A percentile compares a stretch with the other conserved stretches of the same genome.
phyloP scores from a whole-genome alignment of 2,888 invertebrate species.

The Hecatera dysodea region DNA sequence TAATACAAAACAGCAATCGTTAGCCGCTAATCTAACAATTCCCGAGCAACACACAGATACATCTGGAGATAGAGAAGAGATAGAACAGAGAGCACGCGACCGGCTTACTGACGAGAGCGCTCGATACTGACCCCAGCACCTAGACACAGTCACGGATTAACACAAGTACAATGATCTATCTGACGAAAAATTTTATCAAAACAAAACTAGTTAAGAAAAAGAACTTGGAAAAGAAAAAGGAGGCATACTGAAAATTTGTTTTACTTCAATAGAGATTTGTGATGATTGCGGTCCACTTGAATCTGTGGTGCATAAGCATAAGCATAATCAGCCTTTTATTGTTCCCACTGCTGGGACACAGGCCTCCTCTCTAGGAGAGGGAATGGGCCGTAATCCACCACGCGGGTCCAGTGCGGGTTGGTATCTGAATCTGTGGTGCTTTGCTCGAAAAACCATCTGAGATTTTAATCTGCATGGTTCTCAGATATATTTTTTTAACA shows the following conservation, averaged over 20 bases:
- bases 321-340: too few species aligned
- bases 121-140: conserved; percentile 69
- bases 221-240: background rate
- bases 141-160: conserved; percentile 61
- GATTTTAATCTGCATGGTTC: too few species aligned
- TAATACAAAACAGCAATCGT: conserved; percentile 6
- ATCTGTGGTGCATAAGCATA: too few species aligned
- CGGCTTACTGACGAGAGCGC: conserved; percentile 52
- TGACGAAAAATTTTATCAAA: conserved; percentile 3
- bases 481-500: too few species aligned
- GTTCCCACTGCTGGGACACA: too few species aligned
- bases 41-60: conserved; percentile 69
- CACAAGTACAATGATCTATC: conserved; percentile 15
- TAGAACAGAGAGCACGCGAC: conserved; percentile 64
- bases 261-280: background rate
- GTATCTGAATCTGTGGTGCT: too few species aligned
- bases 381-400: too few species aligned
- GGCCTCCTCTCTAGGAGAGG: too few species aligned
- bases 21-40: conserved; percentile 53
- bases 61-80: conserved; percentile 72
- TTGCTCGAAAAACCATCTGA: too few species aligned
- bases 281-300: background rate
- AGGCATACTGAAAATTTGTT: background rate
- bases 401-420: too few species aligned
- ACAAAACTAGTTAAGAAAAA: background rate